These are phyloP conservation scores for Pangasius macronema DNA, from an alignment of 2,797 vertebrate genomes.

Conservation along the genomic window DNA sequence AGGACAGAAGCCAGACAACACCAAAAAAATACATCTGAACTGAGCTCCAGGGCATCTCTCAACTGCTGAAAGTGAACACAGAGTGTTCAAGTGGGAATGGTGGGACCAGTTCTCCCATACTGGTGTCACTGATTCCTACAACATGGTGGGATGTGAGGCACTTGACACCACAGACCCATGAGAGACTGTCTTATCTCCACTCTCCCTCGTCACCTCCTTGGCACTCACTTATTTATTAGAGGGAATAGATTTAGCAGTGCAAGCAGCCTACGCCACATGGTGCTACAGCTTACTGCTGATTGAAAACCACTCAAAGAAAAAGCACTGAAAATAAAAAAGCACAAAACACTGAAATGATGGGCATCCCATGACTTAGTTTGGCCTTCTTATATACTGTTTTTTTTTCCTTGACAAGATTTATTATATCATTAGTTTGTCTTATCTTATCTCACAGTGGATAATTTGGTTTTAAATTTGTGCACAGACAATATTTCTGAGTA, in stretches of 20 bases:
- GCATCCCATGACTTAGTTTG: not conserved
- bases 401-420: slow-evolving; percentile 8
- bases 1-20: not conserved
- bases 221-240: slow-evolving; percentile 23
- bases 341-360: not conserved
- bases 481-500: not conserved
- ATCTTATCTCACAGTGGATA: not conserved
- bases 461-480: slow-evolving; percentile 27
- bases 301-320: not conserved
- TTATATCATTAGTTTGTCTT: not conserved
- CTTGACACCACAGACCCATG: slow-evolving; percentile 7
- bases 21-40: not conserved
- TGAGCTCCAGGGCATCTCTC: not conserved
- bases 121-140: not conserved
- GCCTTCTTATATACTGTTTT: not conserved
- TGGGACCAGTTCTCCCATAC: not conserved
- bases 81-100: not conserved
- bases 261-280: not conserved
- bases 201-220: not conserved
- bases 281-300: not conserved
- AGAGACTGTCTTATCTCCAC: slow-evolving; percentile 11
- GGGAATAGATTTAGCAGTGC: slow-evolving; percentile 21
- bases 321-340: not conserved
- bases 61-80: not conserved
- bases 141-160: not conserved